phyloP scores from a whole-genome alignment of 2,888 invertebrate genomes.

The Papilio elwesi region DNA sequence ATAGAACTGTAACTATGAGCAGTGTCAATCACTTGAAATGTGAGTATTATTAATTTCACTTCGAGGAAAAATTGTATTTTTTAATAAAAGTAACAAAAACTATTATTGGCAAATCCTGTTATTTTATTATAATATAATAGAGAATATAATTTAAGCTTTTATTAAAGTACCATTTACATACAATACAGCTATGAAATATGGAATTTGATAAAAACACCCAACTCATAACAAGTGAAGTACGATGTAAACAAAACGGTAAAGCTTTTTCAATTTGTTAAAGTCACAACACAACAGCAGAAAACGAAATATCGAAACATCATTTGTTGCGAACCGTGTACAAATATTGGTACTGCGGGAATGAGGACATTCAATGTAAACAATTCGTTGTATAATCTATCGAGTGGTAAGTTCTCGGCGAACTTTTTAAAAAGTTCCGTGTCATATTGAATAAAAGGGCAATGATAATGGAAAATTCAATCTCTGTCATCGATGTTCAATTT shows the following conservation, averaged over 20 bases:
- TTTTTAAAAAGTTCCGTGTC: neutral
- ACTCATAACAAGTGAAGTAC: neutral
- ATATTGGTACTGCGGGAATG: conserved; percentile 23
- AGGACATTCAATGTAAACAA: conserved; percentile 28
- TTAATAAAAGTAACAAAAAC: too few species aligned
- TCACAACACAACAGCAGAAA: conserved; percentile 11
- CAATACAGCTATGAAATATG: neutral
- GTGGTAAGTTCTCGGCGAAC: neutral
- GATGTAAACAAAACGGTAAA: conserved; percentile 3
- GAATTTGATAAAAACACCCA: neutral
- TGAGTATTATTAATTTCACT: too few species aligned
- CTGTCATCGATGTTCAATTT: too few species aligned
- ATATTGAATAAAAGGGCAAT: neutral
- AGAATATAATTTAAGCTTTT: too few species aligned
- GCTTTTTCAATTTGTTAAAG: conserved; percentile 21
- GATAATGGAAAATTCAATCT: too few species aligned
- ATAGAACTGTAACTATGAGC: too few species aligned
- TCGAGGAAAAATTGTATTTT: too few species aligned
- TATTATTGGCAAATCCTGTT: too few species aligned
- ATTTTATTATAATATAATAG: too few species aligned
- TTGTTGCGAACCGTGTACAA: conserved; percentile 12
- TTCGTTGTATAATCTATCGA: conserved; percentile 18
- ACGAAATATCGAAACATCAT: conserved; percentile 17
- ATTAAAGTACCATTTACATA: too few species aligned
- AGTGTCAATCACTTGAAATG: too few species aligned